Evolutionary conservation across 2,888 invertebrate genomes (phyloP).

Genomic region (Seira musarum): DNA sequence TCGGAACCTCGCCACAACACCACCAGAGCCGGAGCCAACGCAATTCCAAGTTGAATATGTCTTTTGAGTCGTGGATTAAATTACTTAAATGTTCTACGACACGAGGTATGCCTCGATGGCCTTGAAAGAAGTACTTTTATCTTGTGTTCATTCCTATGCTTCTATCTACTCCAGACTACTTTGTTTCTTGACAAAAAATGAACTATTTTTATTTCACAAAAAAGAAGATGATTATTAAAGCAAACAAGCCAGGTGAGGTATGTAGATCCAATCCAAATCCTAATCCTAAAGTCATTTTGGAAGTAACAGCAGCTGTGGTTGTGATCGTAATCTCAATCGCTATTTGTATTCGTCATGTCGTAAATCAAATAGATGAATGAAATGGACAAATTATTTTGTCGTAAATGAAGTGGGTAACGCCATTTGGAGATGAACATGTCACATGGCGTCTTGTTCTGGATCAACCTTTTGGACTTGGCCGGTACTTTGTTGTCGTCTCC

Average conservation of each 20-base stretch:
- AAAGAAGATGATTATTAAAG: background rate
- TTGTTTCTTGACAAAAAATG: background rate
- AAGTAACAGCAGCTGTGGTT: too few species aligned
- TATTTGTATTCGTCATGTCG: too few species aligned
- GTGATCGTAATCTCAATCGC: too few species aligned
- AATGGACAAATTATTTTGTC: background rate
- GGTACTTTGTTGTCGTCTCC: constrained; percentile 40
- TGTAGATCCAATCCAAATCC: too few species aligned
- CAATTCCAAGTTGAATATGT: background rate
- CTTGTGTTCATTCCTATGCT: constrained; percentile 20
- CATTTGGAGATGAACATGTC: background rate
- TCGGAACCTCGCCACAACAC: too few species aligned
- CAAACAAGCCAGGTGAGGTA: too few species aligned
- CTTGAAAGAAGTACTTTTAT: constrained; percentile 27
- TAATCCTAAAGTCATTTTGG: too few species aligned
- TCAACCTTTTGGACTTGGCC: constrained; percentile 18
- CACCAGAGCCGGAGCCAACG: too few species aligned
- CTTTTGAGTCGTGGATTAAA: background rate
- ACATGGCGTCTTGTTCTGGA: background rate
- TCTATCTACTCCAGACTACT: background rate
- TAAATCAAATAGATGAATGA: background rate
- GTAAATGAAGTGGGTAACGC: background rate
- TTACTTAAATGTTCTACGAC: background rate
- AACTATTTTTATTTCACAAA: background rate
- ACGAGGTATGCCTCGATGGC: background rate